phyloP scores from a whole-genome alignment of 1,140 invertebrate species.

The Chlorops oryzae region DNA sequence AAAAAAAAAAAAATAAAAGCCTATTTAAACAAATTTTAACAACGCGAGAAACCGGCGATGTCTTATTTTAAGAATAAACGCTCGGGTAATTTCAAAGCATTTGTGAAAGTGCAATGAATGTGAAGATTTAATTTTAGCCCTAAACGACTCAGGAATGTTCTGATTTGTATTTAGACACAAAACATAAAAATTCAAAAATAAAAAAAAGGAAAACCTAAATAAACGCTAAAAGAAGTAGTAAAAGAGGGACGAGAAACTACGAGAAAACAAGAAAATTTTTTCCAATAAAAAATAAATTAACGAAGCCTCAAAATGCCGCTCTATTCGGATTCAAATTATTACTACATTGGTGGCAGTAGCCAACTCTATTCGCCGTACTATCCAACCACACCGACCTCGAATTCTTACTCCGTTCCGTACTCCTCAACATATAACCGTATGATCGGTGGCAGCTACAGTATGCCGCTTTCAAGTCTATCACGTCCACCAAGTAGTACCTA shows the following conservation, averaged over 20 bases:
- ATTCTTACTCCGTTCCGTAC: conserved; percentile 7
- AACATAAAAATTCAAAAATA: too few species aligned
- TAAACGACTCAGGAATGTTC: too few species aligned
- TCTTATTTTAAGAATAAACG: too few species aligned
- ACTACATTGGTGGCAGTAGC: conserved; percentile 47
- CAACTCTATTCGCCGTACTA: conserved; percentile 53
- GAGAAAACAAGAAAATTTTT: conserved; percentile 6
- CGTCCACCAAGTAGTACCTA: conserved; percentile 23
- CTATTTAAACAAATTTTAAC: too few species aligned
- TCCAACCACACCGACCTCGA: conserved; percentile 27
- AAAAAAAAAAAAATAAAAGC: too few species aligned
- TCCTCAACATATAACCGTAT: conserved; percentile 30
- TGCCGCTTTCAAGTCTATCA: conserved; percentile 29
- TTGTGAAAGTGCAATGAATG: too few species aligned
- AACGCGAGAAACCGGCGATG: too few species aligned
- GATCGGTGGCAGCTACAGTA: conserved; percentile 34
- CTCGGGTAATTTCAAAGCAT: too few species aligned
- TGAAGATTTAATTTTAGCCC: too few species aligned
- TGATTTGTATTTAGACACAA: too few species aligned
- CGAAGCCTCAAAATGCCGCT: conserved; percentile 34
- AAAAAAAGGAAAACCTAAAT: too few species aligned
- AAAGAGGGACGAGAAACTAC: conserved; percentile 8
- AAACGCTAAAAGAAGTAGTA: conserved; percentile 7
- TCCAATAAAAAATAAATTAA: conserved; percentile 10
- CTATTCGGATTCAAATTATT: conserved; percentile 42